phyloP scores from a whole-genome alignment of 2,888 invertebrate genomes.

The Beris chalybata region DNA sequence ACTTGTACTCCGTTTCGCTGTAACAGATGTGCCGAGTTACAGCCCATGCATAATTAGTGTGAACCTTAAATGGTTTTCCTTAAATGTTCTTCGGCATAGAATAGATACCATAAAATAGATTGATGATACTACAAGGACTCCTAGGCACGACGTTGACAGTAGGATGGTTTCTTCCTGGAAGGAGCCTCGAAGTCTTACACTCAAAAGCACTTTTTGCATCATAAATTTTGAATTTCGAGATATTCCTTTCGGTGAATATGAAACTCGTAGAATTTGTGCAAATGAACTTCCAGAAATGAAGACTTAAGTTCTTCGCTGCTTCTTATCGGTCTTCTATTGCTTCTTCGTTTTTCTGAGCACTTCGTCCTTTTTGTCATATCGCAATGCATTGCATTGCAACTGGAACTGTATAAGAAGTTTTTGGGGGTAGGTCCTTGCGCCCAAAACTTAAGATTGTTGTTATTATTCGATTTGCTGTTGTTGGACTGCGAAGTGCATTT shows the following conservation, averaged over 20 bases:
- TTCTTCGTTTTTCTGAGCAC: too few species aligned
- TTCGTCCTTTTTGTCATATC: too few species aligned
- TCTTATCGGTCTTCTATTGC: neutral
- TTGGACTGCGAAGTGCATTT: too few species aligned
- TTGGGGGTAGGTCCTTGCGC: too few species aligned
- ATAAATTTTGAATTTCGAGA: constrained; percentile 27
- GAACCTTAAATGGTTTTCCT: constrained; percentile 18
- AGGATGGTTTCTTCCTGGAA: neutral
- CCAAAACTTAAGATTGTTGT: too few species aligned
- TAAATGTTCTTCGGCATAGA: neutral
- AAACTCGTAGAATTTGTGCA: constrained; percentile 18
- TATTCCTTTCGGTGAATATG: constrained; percentile 14
- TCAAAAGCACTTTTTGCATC: constrained; percentile 16
- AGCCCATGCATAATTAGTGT: constrained; percentile 35
- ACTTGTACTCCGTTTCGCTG: neutral
- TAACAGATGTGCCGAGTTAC: constrained; percentile 32
- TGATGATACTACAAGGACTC: constrained; percentile 21
- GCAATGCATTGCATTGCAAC: too few species aligned
- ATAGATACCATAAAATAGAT: constrained; percentile 10
- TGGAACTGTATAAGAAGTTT: too few species aligned
- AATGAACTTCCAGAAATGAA: constrained; percentile 10
- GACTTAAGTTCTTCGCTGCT: neutral
- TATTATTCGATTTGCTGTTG: too few species aligned
- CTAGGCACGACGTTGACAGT: neutral
- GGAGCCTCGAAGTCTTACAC: neutral